phyloP scores from a whole-genome alignment of 2,888 invertebrate genomes.

The Catocala sponsa region DNA sequence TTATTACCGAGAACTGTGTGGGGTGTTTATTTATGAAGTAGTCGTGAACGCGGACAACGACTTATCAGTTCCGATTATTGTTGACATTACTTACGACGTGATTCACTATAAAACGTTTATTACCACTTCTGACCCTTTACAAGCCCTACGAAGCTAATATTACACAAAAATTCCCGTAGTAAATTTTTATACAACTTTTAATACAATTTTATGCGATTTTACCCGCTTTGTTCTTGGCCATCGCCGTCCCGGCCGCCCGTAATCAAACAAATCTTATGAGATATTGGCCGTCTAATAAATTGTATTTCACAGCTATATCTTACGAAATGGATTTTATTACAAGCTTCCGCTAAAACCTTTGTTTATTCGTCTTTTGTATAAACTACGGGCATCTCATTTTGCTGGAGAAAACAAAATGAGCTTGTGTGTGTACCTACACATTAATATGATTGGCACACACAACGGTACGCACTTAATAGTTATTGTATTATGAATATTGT shows the following conservation, averaged over 20 bases:
- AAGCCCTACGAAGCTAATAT: constrained; percentile 16
- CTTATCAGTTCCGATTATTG: constrained; percentile 71
- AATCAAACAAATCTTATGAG: constrained; percentile 13
- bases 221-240: constrained; percentile 1
- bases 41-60: constrained; percentile 55
- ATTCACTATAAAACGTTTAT: constrained; percentile 54
- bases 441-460: constrained; percentile 4
- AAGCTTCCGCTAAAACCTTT: constrained; percentile 12
- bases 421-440: background rate
- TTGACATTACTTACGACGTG: constrained; percentile 55
- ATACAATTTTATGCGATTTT: constrained; percentile 21
- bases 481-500: no score
- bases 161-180: constrained; percentile 20
- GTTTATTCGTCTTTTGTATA: constrained; percentile 2
- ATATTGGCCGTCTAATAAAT: constrained; percentile 12
- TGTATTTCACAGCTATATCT: constrained; percentile 7
- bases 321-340: constrained; percentile 14
- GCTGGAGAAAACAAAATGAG: constrained; percentile 6
- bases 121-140: constrained; percentile 46
- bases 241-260: constrained; percentile 6
- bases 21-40: constrained; percentile 66
- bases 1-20: constrained; percentile 60
- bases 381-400: constrained; percentile 11
- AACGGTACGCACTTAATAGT: background rate
- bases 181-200: constrained; percentile 15